These are phyloP conservation scores for Tychaedon coryphoeus DNA, from an alignment of 2,113 vertebrate species.

Conservation along the genomic window DNA sequence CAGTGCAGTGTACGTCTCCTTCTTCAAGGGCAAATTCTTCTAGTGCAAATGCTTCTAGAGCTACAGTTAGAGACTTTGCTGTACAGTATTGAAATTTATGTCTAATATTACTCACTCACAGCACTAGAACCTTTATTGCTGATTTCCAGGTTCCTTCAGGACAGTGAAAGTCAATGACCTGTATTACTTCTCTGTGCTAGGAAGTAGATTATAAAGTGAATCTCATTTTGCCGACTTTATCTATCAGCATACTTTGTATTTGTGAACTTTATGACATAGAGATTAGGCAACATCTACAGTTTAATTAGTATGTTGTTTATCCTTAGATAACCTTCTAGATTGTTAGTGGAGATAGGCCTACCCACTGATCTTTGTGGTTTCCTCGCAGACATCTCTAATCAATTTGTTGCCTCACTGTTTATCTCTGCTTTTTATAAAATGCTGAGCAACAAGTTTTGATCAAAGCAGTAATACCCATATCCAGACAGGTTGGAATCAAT, in stretches of 20 bases:
- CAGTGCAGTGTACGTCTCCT: neutral
- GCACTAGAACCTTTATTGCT: neutral
- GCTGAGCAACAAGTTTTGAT: slow-evolving; percentile 1
- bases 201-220: neutral
- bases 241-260: neutral
- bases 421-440: neutral
- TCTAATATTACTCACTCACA: neutral
- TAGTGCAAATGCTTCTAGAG: neutral
- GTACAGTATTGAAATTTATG: neutral
- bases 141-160: neutral
- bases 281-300: neutral
- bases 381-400: neutral
- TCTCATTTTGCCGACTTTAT: neutral
- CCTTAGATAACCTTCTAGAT: slow-evolving; percentile 58
- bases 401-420: slow-evolving; percentile 13
- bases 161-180: neutral
- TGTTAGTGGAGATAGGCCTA: slow-evolving; percentile 24
- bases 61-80: neutral
- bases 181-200: neutral
- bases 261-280: neutral
- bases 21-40: neutral
- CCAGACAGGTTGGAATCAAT: neutral
- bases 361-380: slow-evolving; percentile 31
- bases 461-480: neutral
- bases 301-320: slow-evolving; percentile 38